Evolutionary conservation across 1,140 invertebrate species (phyloP), one percentile per base, ranked within the genome.

Genomic region (Gonioctena quinquepunctata): DNA sequence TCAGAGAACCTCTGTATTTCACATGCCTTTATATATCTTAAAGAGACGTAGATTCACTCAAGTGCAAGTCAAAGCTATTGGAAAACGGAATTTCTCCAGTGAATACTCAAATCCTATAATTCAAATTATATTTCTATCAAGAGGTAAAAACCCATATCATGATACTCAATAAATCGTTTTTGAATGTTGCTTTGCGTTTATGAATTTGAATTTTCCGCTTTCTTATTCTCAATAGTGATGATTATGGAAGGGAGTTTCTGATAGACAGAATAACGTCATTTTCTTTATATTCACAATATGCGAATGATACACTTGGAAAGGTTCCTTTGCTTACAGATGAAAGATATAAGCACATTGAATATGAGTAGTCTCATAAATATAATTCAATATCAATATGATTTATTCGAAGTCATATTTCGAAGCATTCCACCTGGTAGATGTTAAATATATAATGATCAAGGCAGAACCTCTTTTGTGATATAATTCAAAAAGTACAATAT

Each of bases 151-250:
- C 52, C 52, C 52, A 54, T 54, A 18, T 11, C 52, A 1, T 54
- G 19, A 54, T 54, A 23, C 19, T 18, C 52, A 23, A 54, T 54
- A 54, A 54, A 21, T 22, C 52, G 52, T 18, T 18, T 54, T 54
- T 22, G 6, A 54, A 54, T 22, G 18, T 54, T 23, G 52, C 52
- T 54, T 21, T 18, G 18, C 13, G 52, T 54, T 54, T 54, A 23
- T 54, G 18, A 54, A 54, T 54, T 54, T 23, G 52, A 54, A 54
- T 54, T 54, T 54, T 18, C 52, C 19, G n/a, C n/a, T 54, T 54
- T 54, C n/a, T 54, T 54, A 54, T 54, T 54, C 52, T 54, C 18
- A 54, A 54, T 22, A 18, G 52, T 19, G 52, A 18, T 54, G n/a
- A n/a, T 22, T 13, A 18, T 16, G 13, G 22, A 54, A 54, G 18